Base-by-base conservation (phyloP, 2,113 vertebrate genomes). In the Lipophrys pholis region DNA sequence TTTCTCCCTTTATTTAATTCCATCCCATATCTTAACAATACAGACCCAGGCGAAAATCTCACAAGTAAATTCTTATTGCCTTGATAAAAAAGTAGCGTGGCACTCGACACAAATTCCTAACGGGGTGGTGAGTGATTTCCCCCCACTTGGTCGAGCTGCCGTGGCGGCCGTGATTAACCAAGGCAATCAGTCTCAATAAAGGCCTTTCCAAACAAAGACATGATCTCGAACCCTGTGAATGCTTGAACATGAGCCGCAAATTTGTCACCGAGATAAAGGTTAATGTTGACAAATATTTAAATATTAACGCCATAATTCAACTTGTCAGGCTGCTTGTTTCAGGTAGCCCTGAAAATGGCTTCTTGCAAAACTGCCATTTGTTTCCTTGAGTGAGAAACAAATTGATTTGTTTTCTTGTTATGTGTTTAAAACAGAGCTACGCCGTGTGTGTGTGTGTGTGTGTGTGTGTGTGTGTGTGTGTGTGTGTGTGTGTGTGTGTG, bases 261-360 rank as follows among this genome's bases (percentile, higher is more conserved):
- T 93, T 88, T 93, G 89, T 92, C 90, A 90, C 73, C 21, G 16
- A 78, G 81, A 91, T 90, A 92, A 93, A 93, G 92, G 92, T 93
- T 93, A 93, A 93, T 90, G 91, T 92, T 92, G 91, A 93, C 91
- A 93, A 93, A 93, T 92, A 93, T 92, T 93, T 90, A 83, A 87
- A 93, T 90, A 93, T 91, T 92, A 94, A 89, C 73, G 58, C 83
- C 84, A 85, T 91, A 91, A 94, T 92, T 94, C 84, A 89, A 90
- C 88, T 87, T 91, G 90, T 92, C 91, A 92, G 89, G 87, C 76
- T 66, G 81, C 88, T 87, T 90, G 87, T 90, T 93, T 90, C 82
- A 89, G 85, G 87, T 87, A 63, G 67, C 82, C 82, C 68, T 38
- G 76, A 77, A 90, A 89, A 89, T 79, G 78, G 76, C 69, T 86